Conservation (phyloP, 1,140 invertebrate species). For the Patella vulgata region DNA sequence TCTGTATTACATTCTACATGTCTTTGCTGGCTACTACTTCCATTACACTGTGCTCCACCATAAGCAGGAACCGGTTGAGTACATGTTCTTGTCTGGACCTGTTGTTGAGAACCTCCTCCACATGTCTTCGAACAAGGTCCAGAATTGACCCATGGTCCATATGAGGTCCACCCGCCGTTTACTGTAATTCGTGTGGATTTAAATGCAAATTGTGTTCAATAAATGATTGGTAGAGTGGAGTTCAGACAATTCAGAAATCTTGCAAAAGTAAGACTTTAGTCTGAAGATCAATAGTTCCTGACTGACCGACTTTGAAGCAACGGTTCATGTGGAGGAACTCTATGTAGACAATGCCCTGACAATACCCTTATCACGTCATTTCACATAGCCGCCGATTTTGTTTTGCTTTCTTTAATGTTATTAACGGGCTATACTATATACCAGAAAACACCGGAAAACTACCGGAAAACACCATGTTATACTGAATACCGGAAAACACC, state of each 20-base stretch:
- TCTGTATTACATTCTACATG: slow-evolving; percentile 5
- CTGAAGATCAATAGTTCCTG: not conserved
- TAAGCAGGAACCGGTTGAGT: slow-evolving; percentile 15
- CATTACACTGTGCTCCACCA: slow-evolving; percentile 20
- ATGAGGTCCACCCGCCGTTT: slow-evolving; percentile 22
- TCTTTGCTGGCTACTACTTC: not conserved
- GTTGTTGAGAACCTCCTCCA: slow-evolving; percentile 14
- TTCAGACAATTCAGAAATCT: too few species aligned
- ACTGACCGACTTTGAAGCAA: not conserved
- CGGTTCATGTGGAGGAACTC: too few species aligned
- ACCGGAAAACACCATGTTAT: too few species aligned
- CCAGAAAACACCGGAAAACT: too few species aligned
- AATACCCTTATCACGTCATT: not conserved
- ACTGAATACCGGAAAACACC: too few species aligned
- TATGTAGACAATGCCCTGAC: not conserved
- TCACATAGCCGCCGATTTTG: not conserved
- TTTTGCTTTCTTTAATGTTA: not conserved
- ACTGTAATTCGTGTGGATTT: slow-evolving; percentile 6
- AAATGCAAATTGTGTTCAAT: too few species aligned
- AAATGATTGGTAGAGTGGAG: too few species aligned
- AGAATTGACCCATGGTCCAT: not conserved
- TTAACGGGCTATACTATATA: too few species aligned
- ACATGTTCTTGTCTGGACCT: slow-evolving; percentile 15
- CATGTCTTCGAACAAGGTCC: slow-evolving; percentile 15
- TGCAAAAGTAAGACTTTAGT: not conserved